These are phyloP conservation scores for Drosophila triauraria DNA, from an alignment of 1,140 invertebrate genomes.

Conservation along the genomic window DNA sequence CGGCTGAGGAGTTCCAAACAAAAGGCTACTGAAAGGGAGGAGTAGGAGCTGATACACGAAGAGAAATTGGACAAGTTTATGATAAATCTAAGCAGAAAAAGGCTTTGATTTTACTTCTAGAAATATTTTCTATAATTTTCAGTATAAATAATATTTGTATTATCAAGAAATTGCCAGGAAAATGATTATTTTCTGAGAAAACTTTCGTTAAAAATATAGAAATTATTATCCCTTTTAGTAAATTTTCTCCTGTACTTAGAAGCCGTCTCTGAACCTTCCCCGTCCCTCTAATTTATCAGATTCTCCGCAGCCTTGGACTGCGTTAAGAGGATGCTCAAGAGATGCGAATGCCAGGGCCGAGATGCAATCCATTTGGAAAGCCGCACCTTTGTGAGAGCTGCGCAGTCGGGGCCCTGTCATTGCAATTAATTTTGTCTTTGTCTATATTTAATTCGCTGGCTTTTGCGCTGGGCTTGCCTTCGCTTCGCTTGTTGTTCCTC, in stretches of 20 bases:
- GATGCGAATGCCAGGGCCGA: constrained; percentile 34
- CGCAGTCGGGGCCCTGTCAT: constrained; percentile 39
- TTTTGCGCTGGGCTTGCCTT: constrained; percentile 41
- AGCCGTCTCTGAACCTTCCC: constrained; percentile 12
- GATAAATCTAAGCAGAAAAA: no score
- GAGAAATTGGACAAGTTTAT: not conserved
- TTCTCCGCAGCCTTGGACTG: constrained; percentile 9
- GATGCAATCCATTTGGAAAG: constrained; percentile 48
- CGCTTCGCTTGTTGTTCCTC: not conserved
- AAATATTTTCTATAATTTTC: no score
- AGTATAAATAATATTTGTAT: no score
- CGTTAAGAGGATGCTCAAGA: constrained; percentile 5
- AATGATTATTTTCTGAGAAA: no score
- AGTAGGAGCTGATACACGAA: not conserved
- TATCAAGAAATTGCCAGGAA: no score
- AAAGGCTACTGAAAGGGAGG: not conserved
- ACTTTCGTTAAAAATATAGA: no score
- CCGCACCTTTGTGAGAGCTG: constrained; percentile 38
- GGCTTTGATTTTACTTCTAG: no score
- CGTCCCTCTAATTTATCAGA: constrained; percentile 62
- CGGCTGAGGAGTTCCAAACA: constrained; percentile 2
- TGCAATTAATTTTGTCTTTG: constrained; percentile 74
- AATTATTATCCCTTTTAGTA: no score
- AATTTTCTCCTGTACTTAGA: not conserved
- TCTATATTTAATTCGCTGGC: constrained; percentile 65